phyloP scores from a whole-genome alignment of 1,140 invertebrate genomes.

The Panulirus ornatus region DNA sequence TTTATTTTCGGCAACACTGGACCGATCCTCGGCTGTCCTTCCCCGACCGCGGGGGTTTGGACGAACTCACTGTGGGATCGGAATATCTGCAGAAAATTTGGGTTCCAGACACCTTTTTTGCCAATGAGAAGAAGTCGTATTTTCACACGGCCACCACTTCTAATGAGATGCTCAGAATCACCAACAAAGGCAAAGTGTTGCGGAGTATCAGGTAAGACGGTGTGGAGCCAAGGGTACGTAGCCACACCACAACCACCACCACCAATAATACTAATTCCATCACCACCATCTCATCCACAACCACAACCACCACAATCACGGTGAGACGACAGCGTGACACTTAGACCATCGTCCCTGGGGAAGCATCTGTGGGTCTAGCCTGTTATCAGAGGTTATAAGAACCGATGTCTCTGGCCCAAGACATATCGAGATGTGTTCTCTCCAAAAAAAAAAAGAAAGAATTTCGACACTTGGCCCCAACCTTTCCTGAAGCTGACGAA shows the following conservation, averaged over 20 bases:
- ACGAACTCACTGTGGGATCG: conserved; percentile 84
- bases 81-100: conserved; percentile 98
- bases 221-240: conserved; percentile 49
- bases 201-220: conserved; percentile 93
- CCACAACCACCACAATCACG: neutral
- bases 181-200: conserved; percentile 95
- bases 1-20: conserved; percentile 82
- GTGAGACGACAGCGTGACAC: neutral
- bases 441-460: no score
- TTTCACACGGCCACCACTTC: conserved; percentile 98
- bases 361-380: neutral
- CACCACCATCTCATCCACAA: neutral
- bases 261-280: no score
- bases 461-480: no score
- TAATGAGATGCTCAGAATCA: conserved; percentile 97
- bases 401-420: no score
- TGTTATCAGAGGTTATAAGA: no score
- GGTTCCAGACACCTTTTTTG: conserved; percentile 99
- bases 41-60: conserved; percentile 77
- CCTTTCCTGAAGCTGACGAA: no score
- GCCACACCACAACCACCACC: conserved; percentile 21
- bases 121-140: conserved; percentile 98
- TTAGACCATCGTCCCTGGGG: neutral
- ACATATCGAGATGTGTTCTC: no score
- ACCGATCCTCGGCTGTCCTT: conserved; percentile 81